Base-by-base conservation (phyloP, 2,888 invertebrate genomes). In the Ectemnius cavifrons region DNA sequence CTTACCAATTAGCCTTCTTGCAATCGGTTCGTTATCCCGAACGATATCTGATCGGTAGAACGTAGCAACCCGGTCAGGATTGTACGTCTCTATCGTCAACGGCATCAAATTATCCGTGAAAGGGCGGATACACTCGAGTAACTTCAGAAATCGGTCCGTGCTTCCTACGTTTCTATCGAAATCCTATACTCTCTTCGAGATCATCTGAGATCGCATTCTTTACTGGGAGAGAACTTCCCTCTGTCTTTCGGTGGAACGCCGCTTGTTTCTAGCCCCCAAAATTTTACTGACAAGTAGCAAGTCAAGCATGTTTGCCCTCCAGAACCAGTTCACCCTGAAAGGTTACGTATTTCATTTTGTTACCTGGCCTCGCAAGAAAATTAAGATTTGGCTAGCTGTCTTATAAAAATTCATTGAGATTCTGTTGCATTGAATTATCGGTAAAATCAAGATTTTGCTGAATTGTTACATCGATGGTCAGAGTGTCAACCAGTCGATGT, bases 91-190 rank as follows among this genome's bases (percentile, higher is more conserved):
- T 87, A 88, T 88, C 88, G 84, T 84, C 86, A 84, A 87, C 85
- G 73, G 78, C 83, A 88, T 88, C 87, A 86, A 85, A 88, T 88
- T 88, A 86, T 86, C 85, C 80, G 83, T 78, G 81, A 85, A 84
- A 85, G 82, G 84, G 80, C 80, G 78, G 85, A 84, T 75, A 84
- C 82, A 82, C 79, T 78, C 71, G 79, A 79, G 75, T 82, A 80
- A 77, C 70, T 78, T 67, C 69, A 81, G 76, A 84, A 85, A 86
- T 79, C 74, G 81, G 71, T 72, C 71, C 73, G 73, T 75, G 67
- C 58, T 73, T 59, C 63, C 60, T 60, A 63, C 68, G 71, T 49
- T 67, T 67, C 71, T 74, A 71, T 75, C 75, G 76, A 80, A 82
- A 82, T 82, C 74, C 75, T 81, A 78, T 81, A 75, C 75, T 16